These are phyloP conservation scores for Gymnoscopelus microlampas DNA, from an alignment of 2,797 vertebrate genomes.

Conservation along the genomic window DNA sequence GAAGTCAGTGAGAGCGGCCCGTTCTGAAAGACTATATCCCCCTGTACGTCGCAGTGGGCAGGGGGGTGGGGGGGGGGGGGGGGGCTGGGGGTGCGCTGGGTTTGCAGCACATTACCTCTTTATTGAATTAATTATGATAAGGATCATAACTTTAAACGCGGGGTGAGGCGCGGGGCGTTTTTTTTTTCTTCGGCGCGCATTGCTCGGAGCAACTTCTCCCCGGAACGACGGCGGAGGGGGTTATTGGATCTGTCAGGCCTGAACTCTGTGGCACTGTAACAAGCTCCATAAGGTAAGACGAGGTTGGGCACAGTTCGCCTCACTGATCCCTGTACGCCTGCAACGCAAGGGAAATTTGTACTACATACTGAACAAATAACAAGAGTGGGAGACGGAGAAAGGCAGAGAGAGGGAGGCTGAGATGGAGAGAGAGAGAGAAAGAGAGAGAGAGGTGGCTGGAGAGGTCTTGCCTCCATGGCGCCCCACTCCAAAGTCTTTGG, in stretches of 20 bases:
- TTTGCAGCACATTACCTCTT: slow-evolving; percentile 98
- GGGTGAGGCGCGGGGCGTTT: slow-evolving; percentile 90
- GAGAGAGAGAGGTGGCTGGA: slow-evolving; percentile 23
- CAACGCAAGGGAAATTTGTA: slow-evolving; percentile 94
- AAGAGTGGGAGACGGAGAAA: slow-evolving; percentile 41
- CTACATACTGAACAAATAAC: slow-evolving; percentile 97
- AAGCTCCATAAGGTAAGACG: slow-evolving; percentile 92
- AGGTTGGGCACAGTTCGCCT: slow-evolving; percentile 93
- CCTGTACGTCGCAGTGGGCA: slow-evolving; percentile 75
- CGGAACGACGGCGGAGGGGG: slow-evolving; percentile 88
- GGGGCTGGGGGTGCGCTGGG: slow-evolving; percentile 81
- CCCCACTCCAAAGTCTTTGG: slow-evolving; percentile 52
- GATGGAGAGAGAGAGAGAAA: slow-evolving; percentile 14
- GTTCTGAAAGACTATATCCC: slow-evolving; percentile 82
- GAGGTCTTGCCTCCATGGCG: slow-evolving; percentile 67
- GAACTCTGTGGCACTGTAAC: slow-evolving; percentile 97
- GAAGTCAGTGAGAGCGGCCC: slow-evolving; percentile 86
- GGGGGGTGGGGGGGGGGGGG: slow-evolving; percentile 33
- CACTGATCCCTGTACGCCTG: slow-evolving; percentile 88
- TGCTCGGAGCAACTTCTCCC: slow-evolving; percentile 93
- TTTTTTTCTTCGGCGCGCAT: slow-evolving; percentile 85
- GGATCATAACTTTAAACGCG: slow-evolving; percentile 99
- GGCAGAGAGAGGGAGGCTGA: slow-evolving; percentile 40
- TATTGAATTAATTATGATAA: slow-evolving; percentile 99
- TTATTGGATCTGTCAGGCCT: slow-evolving; percentile 99